Percentiles rank a stretch among this genome's conserved stretches.
Evolutionary conservation across 2,113 vertebrate genomes (phyloP).

Genomic region (Donacobius atricapilla): DNA sequence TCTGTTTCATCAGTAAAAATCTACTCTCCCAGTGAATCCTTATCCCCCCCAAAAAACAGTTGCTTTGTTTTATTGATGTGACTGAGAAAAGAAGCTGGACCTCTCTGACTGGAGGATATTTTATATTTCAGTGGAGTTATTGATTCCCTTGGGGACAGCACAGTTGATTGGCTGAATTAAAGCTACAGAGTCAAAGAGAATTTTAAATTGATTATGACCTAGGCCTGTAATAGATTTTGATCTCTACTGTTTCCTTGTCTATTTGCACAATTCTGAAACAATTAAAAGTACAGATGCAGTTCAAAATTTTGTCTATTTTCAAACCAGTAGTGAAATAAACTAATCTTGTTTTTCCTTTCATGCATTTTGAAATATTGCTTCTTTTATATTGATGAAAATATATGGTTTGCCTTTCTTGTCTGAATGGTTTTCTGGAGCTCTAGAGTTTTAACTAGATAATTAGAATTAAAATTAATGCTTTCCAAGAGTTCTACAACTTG

Average conservation of each 20-base stretch:
- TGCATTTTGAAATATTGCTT: neutral
- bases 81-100: neutral
- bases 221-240: neutral
- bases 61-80: neutral
- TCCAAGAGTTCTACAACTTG: neutral
- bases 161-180: neutral
- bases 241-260: neutral
- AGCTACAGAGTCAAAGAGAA: neutral
- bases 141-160: neutral
- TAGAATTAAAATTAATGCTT: neutral
- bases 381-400: neutral
- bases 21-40: neutral
- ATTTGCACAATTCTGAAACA: neutral
- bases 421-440: neutral
- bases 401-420: neutral
- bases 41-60: rapidly evolving
- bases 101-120: neutral
- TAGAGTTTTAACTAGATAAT: neutral
- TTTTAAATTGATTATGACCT: neutral
- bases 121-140: neutral
- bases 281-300: neutral
- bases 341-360: neutral
- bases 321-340: neutral
- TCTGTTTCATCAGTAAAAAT: neutral
- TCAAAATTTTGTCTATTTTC: neutral